Evolutionary conservation across 2,797 vertebrate species (phyloP).

Genomic region (Eupleurogrammus muticus): DNA sequence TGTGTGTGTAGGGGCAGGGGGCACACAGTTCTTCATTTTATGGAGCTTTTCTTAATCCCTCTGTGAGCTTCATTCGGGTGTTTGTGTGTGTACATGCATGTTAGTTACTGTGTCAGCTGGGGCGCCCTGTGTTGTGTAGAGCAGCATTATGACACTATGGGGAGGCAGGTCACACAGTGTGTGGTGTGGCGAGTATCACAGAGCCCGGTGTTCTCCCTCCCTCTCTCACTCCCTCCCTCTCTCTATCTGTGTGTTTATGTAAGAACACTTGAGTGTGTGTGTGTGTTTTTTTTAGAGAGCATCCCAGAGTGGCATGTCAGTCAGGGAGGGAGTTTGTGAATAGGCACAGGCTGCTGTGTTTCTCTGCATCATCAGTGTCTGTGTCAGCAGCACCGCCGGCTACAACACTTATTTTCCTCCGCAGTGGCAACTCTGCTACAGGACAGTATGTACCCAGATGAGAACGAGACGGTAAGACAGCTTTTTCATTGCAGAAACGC

Average conservation of each 20-base stretch:
- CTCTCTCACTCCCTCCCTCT: constrained; percentile 15
- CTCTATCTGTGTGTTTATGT: constrained; percentile 57
- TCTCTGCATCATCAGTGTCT: constrained; percentile 45
- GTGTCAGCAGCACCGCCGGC: constrained; percentile 41
- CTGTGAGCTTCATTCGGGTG: constrained; percentile 52
- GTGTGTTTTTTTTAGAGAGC: constrained; percentile 20
- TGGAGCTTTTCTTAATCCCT: constrained; percentile 69
- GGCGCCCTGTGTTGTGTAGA: constrained; percentile 37
- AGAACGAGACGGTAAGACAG: constrained; percentile 70
- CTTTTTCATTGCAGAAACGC: constrained; percentile 29
- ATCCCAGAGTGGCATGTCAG: constrained; percentile 60
- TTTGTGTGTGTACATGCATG: constrained; percentile 19
- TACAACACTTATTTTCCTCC: constrained; percentile 43
- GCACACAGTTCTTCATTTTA: constrained; percentile 44
- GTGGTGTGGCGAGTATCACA: constrained; percentile 43
- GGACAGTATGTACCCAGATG: constrained; percentile 77
- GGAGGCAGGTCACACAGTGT: constrained; percentile 60
- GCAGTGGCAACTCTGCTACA: constrained; percentile 45
- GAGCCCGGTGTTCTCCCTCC: constrained; percentile 6
- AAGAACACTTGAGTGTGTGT: constrained; percentile 59
- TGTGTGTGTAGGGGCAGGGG: not conserved
- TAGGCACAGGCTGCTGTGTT: constrained; percentile 32
- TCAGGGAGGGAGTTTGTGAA: constrained; percentile 55
- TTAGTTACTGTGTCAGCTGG: constrained; percentile 40
- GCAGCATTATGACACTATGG: constrained; percentile 46